A percentile compares a stretch with the other conserved stretches of the same genome.
Evolutionary conservation across 1,140 invertebrate genomes (phyloP).

Genomic region (Drosophila setifemur): DNA sequence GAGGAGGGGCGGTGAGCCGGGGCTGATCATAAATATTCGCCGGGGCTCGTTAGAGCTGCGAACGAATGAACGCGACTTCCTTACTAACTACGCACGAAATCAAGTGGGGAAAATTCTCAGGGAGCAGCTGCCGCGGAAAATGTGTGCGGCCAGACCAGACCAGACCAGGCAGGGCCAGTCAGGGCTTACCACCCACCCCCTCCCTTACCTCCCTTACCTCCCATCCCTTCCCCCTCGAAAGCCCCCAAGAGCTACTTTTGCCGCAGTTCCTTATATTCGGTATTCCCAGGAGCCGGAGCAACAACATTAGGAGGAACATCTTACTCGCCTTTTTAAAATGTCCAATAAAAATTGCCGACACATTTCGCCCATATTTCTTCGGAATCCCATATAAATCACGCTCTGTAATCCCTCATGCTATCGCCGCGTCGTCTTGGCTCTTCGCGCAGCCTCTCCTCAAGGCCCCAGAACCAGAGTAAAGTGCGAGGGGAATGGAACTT

Average conservation of each 20-base stretch:
- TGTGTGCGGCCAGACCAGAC: constrained; percentile 48
- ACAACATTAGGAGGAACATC: constrained; percentile 69
- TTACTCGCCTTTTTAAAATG: constrained; percentile 83
- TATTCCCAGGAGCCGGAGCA: constrained; percentile 68
- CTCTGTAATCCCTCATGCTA: constrained; percentile 82
- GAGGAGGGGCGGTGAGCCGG: constrained; percentile 3
- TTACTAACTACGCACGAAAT: constrained; percentile 80
- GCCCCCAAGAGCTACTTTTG: constrained; percentile 44
- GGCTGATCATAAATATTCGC: constrained; percentile 81
- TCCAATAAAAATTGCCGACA: constrained; percentile 83
- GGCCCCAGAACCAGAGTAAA: no score
- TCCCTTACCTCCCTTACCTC: no score
- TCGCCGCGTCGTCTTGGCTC: constrained; percentile 77
- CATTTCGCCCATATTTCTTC: constrained; percentile 83
- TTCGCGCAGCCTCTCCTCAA: constrained; percentile 24
- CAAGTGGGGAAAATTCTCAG: constrained; percentile 73
- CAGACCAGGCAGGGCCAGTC: no score
- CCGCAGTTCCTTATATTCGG: constrained; percentile 72
- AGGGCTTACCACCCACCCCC: constrained; percentile 23
- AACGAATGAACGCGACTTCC: constrained; percentile 76
- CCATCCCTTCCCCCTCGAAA: background rate
- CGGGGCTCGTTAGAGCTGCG: constrained; percentile 71
- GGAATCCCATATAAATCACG: constrained; percentile 83
- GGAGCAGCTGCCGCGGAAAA: constrained; percentile 72
- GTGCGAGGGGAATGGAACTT: no score